Percentiles rank a stretch among this genome's conserved stretches.
Evolutionary conservation across 1,140 invertebrate genomes (phyloP).

Genomic region (Drosophila subobscura): DNA sequence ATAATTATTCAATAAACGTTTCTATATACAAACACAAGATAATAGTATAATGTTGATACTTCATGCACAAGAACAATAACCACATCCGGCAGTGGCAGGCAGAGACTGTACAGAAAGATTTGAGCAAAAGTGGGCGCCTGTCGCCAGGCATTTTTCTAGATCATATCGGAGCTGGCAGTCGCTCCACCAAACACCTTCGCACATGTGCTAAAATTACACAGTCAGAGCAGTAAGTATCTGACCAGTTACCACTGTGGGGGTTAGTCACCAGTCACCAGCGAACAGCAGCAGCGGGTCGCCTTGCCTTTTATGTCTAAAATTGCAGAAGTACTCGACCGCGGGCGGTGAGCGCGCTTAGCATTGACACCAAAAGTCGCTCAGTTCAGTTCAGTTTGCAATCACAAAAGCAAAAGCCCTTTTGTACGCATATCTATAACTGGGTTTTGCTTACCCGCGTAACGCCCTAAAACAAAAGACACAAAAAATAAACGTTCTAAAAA

Average conservation of each 20-base stretch:
- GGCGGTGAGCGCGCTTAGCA: constrained; percentile 77
- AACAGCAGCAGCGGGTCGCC: constrained; percentile 49
- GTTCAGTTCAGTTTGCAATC: constrained; percentile 22
- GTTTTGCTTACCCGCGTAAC: constrained; percentile 25
- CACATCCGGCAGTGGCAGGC: constrained; percentile 66
- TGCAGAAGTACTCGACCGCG: constrained; percentile 77
- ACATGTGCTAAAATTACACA: constrained; percentile 78
- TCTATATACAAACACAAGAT: constrained; percentile 12
- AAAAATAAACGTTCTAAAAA: constrained; percentile 66
- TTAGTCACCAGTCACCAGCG: constrained; percentile 32
- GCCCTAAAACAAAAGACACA: constrained; percentile 29
- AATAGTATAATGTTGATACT: constrained; percentile 15
- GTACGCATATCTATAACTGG: constrained; percentile 17
- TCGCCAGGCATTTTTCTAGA: constrained; percentile 76
- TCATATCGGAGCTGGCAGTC: constrained; percentile 72
- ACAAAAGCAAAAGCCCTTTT: constrained; percentile 51
- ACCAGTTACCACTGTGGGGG: constrained; percentile 32
- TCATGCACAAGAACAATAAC: constrained; percentile 47
- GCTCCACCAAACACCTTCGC: constrained; percentile 70
- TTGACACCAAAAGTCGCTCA: constrained; percentile 73
- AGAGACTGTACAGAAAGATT: not conserved
- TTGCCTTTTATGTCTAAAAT: constrained; percentile 83
- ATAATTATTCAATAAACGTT: constrained; percentile 58
- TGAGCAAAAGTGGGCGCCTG: constrained; percentile 64
- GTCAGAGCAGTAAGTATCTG: constrained; percentile 34